A percentile compares a stretch with the other conserved stretches of the same genome.
phyloP scores from a whole-genome alignment of 2,797 vertebrate genomes.

The Bryconaethiops microstoma region DNA sequence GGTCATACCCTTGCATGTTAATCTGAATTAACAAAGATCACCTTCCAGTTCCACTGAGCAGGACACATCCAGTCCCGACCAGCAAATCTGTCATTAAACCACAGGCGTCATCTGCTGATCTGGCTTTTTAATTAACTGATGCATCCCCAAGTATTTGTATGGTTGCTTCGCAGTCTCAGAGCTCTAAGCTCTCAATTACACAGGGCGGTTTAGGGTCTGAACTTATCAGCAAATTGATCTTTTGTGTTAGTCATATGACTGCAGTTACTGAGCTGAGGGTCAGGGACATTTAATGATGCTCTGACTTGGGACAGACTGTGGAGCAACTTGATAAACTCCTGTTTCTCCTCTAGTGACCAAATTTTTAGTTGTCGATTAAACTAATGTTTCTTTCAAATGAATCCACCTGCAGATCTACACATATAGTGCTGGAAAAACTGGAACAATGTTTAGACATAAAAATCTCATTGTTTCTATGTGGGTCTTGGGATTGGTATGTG shows the following conservation, averaged over 20 bases:
- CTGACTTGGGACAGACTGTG: neutral
- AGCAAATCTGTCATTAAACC: slow-evolving; percentile 8
- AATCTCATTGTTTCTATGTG: no score
- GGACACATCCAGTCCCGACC: neutral
- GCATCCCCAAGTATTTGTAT: neutral
- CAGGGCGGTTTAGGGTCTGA: neutral
- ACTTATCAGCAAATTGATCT: neutral
- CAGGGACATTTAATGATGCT: neutral
- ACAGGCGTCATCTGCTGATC: neutral
- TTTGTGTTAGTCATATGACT: neutral
- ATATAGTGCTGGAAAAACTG: neutral
- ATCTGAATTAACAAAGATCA: slow-evolving; percentile 32
- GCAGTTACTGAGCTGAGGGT: neutral
- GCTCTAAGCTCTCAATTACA: neutral
- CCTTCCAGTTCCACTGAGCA: neutral
- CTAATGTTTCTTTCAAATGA: no score
- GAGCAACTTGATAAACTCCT: neutral
- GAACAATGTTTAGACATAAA: neutral
- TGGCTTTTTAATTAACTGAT: neutral
- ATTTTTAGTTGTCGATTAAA: no score
- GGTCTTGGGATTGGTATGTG: no score
- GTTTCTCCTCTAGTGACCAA: no score
- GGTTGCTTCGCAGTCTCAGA: neutral
- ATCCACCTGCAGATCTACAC: neutral
- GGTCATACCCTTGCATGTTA: slow-evolving; percentile 11